These are phyloP conservation scores for Alaudala cheleensis DNA, from an alignment of 2,113 vertebrate species.

Conservation along the genomic window DNA sequence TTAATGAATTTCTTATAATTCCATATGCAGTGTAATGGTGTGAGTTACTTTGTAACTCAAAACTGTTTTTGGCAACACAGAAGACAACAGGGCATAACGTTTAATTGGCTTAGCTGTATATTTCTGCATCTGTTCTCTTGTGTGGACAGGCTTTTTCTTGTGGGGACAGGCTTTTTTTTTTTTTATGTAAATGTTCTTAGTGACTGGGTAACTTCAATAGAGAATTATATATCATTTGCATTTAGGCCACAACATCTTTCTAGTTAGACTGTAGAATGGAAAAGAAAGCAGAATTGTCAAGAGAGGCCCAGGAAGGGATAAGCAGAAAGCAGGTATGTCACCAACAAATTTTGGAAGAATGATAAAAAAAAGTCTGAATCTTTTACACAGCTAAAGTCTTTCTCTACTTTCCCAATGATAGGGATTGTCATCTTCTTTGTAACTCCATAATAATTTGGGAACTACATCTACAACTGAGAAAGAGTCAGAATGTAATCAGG, in stretches of 20 bases:
- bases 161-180: no score
- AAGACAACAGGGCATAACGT: background rate
- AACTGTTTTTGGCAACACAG: background rate
- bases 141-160: background rate
- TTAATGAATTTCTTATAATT: background rate
- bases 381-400: background rate
- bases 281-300: background rate
- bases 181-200: background rate
- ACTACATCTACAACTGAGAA: background rate
- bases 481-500: background rate
- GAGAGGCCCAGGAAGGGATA: background rate
- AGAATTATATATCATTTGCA: background rate
- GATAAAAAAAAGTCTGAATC: no score
- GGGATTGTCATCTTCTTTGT: background rate
- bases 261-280: background rate
- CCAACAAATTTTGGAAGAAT: background rate
- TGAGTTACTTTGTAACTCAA: background rate
- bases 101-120: background rate
- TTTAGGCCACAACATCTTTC: background rate
- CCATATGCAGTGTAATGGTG: background rate
- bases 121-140: background rate
- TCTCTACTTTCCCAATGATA: fast-evolving
- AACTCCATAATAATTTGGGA: background rate
- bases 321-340: background rate
- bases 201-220: background rate